Evolutionary conservation across 1,140 invertebrate genomes (phyloP).

Genomic region (Maniola jurtina): DNA sequence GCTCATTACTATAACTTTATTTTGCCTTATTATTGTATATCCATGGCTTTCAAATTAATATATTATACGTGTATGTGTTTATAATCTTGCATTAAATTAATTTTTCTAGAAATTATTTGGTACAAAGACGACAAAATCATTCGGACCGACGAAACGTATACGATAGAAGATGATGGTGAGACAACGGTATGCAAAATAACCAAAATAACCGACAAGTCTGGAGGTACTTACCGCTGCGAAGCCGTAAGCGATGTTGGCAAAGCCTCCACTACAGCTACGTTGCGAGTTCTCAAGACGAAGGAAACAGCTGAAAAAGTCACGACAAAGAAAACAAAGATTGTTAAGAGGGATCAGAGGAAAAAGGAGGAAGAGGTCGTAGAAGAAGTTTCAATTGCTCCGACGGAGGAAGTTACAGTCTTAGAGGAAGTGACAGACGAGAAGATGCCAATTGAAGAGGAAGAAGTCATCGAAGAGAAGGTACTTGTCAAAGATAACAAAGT

Average conservation of each 20-base stretch:
- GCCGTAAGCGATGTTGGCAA: slow-evolving; percentile 90
- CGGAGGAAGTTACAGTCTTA: neutral
- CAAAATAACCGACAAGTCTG: slow-evolving; percentile 84
- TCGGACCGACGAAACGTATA: slow-evolving; percentile 84
- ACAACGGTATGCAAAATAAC: slow-evolving; percentile 86
- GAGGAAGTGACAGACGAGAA: neutral
- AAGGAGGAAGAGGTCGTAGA: slow-evolving; percentile 35
- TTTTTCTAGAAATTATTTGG: slow-evolving; percentile 89
- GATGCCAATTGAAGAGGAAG: neutral
- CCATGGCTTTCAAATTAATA: too few relatives aligned
- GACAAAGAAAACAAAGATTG: slow-evolving; percentile 37
- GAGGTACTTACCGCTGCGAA: slow-evolving; percentile 93
- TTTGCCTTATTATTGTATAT: neutral
- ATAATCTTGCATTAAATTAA: neutral
- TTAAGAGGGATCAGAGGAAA: slow-evolving; percentile 14
- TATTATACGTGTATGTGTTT: too few relatives aligned
- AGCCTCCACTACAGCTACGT: slow-evolving; percentile 87
- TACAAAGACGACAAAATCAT: slow-evolving; percentile 92
- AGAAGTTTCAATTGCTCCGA: slow-evolving; percentile 20
- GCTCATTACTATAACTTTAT: too few relatives aligned
- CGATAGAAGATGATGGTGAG: slow-evolving; percentile 86
- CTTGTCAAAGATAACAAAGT: neutral
- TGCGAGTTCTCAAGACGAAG: slow-evolving; percentile 68
- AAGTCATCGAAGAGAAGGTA: neutral
- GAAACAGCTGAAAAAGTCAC: slow-evolving; percentile 35